Base-by-base conservation (phyloP, 2,888 invertebrate genomes). In the Pollenia griseotomentosa region DNA sequence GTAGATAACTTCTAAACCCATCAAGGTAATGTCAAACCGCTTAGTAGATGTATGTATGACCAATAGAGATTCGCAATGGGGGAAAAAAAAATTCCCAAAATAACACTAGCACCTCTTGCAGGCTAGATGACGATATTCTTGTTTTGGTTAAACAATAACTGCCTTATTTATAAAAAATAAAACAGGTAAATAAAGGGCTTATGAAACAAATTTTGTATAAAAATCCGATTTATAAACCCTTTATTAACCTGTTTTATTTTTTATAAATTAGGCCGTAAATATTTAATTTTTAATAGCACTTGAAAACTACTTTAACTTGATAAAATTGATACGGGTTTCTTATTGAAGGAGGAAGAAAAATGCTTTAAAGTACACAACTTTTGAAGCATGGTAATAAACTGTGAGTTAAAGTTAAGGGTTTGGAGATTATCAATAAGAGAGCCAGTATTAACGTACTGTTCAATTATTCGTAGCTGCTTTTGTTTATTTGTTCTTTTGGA, bases 221-320 rank as follows among this genome's bases (percentile, higher is more conserved):
- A n/a, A n/a, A n/a, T n/a, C n/a, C n/a, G n/a, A n/a, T n/a, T n/a
- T n/a, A n/a, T n/a, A n/a, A n/a, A n/a, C n/a, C n/a, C n/a, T n/a
- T n/a, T n/a, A n/a, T n/a, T n/a, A n/a, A n/a, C n/a, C n/a, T n/a
- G n/a, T n/a, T n/a, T n/a, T n/a, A n/a, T n/a, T n/a, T n/a, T n/a
- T n/a, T n/a, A n/a, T n/a, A n/a, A n/a, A n/a, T n/a, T n/a, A n/a
- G n/a, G n/a, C n/a, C n/a, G n/a, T n/a, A 84, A 84, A 84, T 81
- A 87, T 83, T 87, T 81, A 84, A 84, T 84, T 70, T 79, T 82
- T 84, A 80, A 87, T 81, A 65, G 78, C 51, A 87, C 87, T 87
- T 82, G 33, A 81, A 78, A 82, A 68, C 73, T 82, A 70, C 87
- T 87, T 87, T 75, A 83, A 86, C 63, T 80, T 78, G 73, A 87